These are phyloP conservation scores for Nerophis lumbriciformis DNA, from an alignment of 2,113 vertebrate species.

Conservation along the genomic window DNA sequence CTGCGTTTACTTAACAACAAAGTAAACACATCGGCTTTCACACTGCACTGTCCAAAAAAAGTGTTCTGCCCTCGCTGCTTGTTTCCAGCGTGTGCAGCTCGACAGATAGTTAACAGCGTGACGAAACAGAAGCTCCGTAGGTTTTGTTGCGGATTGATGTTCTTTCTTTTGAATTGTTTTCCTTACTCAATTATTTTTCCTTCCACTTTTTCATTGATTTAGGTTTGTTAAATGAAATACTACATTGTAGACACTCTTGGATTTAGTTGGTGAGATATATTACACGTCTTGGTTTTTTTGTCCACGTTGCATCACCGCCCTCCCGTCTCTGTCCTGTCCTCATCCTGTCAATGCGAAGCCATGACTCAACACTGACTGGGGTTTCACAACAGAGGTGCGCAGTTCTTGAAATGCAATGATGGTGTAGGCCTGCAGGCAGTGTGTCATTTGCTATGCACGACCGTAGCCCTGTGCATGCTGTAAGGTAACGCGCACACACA, in stretches of 20 bases:
- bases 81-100: too few species aligned
- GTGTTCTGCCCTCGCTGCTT: too few species aligned
- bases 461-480: conserved; percentile 2
- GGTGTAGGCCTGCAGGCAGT: conserved; percentile 24
- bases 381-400: conserved; percentile 30
- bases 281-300: conserved; percentile 14
- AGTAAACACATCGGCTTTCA: too few species aligned
- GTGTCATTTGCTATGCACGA: conserved; percentile 14
- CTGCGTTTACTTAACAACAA: too few species aligned
- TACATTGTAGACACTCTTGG: not conserved
- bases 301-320: conserved; percentile 25
- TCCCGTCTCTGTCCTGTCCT: conserved; percentile 17
- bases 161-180: too few species aligned
- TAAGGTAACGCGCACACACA: conserved; percentile 4
- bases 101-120: too few species aligned
- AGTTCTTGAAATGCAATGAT: conserved; percentile 47
- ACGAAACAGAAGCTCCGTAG: too few species aligned
- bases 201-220: too few species aligned
- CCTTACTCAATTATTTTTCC: too few species aligned
- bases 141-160: too few species aligned
- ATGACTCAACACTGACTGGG: conserved; percentile 39
- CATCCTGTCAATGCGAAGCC: conserved; percentile 31
- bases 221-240: too few species aligned
- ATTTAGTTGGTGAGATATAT: conserved; percentile 22
- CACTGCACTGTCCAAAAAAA: too few species aligned